Evolutionary conservation across 2,113 vertebrate genomes (phyloP), one percentile per base, ranked within the genome.

Genomic region (Hypanus sabinus): DNA sequence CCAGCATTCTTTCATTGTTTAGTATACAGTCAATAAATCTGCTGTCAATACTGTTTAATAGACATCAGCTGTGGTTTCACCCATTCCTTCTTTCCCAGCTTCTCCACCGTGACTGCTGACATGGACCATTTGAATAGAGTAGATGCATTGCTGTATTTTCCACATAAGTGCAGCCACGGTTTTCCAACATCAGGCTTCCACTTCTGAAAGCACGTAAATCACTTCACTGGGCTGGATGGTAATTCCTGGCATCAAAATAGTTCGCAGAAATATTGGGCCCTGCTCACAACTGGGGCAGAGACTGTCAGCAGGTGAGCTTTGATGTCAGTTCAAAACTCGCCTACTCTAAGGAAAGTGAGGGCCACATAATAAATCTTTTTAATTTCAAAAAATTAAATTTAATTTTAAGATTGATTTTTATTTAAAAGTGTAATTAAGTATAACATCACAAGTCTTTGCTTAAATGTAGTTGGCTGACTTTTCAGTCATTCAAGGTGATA

Each of bases 1-100:
- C 70, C 70, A 93, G 16, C 36, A 27, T 93, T 55, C 20, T 93
- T 73, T 93, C 91, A 93, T 71, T 73, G 70, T 73, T 73, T 93
- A 0, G 70, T 73, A 46, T 73, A 93, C 33, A 73, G 70, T 14
- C 33, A 92, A 88, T 88, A 88, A 88, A 88, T 62, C 91, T 93
- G 11, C 33, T 38, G 36, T 55, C 70, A 46, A 73, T 75, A 22
- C 70, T 90, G 85, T 90, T 90, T 33, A 68, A 68, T 65, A 65
- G 60, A 20, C 16, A 90, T 65, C 85, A 65, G 60, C 85, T 90
- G 85, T 65, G 62, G 60, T 60, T 90, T 90, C 70, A 30, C 27
- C 70, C 55, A 20, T 22, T 73, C 36, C 68, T 93, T 33, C 71
- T 93, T 73, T 93, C 90, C 36, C 38, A 7, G 20, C 4, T 24